A percentile compares a stretch with the other conserved stretches of the same genome.
Evolutionary conservation across 2,888 invertebrate species (phyloP).

Genomic region (Eristalinus sepulchralis): DNA sequence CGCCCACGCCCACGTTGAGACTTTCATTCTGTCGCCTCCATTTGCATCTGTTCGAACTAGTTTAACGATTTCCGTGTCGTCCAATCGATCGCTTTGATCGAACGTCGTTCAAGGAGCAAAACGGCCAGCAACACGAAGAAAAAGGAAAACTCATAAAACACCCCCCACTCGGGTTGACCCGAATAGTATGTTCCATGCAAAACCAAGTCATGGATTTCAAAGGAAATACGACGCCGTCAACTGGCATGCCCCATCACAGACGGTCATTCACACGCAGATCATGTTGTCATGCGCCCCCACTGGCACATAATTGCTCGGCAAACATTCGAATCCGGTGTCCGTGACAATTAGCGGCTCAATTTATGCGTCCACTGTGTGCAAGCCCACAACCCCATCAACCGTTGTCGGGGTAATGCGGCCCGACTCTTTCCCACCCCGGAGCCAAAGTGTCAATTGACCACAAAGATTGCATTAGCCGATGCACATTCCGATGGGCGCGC

Average conservation of each 20-base stretch:
- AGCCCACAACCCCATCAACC: conserved; percentile 15
- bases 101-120: not conserved
- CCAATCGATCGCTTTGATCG: not conserved
- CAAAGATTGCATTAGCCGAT: conserved; percentile 68
- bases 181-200: not conserved
- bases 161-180: not conserved
- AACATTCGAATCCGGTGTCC: not conserved
- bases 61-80: not conserved
- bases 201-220: too few species aligned
- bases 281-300: not conserved
- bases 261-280: not conserved
- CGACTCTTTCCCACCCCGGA: conserved; percentile 48
- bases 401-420: not conserved
- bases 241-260: not conserved
- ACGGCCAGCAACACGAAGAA: too few species aligned
- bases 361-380: conserved; percentile 21
- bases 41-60: not conserved
- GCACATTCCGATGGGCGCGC: conserved; percentile 46
- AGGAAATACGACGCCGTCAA: not conserved
- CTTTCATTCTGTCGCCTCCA: not conserved
- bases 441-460: conserved; percentile 69
- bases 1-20: not conserved
- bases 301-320: not conserved
- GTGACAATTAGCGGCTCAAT: conserved; percentile 55
- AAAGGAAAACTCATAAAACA: not conserved